Conservation (phyloP, 1,140 invertebrate genomes). For the Drosophila leontia region DNA sequence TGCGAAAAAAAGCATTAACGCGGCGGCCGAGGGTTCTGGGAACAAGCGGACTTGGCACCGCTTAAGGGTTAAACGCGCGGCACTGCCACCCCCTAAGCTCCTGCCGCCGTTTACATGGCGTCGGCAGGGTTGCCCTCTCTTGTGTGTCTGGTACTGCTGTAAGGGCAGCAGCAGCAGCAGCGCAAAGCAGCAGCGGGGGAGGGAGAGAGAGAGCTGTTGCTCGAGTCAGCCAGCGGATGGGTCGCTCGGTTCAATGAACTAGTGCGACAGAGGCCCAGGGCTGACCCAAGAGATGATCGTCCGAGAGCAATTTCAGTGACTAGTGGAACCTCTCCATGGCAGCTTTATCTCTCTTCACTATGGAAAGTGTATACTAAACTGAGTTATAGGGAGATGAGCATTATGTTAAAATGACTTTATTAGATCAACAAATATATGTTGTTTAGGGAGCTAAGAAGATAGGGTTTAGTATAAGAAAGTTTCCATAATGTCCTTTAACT, state of each 20-base stretch:
- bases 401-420: too few species aligned
- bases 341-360: not conserved
- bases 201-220: slow-evolving; percentile 22
- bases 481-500: too few species aligned
- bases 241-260: slow-evolving; percentile 43
- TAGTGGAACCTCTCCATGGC: not conserved
- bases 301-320: slow-evolving; percentile 6
- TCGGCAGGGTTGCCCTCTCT: slow-evolving; percentile 7
- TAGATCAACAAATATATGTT: too few species aligned
- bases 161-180: slow-evolving; percentile 4
- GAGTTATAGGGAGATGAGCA: too few species aligned
- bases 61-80: slow-evolving; percentile 69
- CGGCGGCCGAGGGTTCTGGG: slow-evolving; percentile 3
- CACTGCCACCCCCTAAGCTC: slow-evolving; percentile 62
- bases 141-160: slow-evolving; percentile 46
- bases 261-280: slow-evolving; percentile 5
- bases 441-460: not conserved
- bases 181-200: slow-evolving; percentile 1
- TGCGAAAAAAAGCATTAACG: slow-evolving; percentile 45
- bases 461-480: not conserved
- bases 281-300: slow-evolving; percentile 6
- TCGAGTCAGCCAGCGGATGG: slow-evolving; percentile 34
- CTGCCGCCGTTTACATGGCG: slow-evolving; percentile 9
- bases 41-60: slow-evolving; percentile 12
- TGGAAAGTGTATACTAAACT: not conserved